Conservation (phyloP, 1,140 invertebrate genomes). For the Monochamus saltuarius region DNA sequence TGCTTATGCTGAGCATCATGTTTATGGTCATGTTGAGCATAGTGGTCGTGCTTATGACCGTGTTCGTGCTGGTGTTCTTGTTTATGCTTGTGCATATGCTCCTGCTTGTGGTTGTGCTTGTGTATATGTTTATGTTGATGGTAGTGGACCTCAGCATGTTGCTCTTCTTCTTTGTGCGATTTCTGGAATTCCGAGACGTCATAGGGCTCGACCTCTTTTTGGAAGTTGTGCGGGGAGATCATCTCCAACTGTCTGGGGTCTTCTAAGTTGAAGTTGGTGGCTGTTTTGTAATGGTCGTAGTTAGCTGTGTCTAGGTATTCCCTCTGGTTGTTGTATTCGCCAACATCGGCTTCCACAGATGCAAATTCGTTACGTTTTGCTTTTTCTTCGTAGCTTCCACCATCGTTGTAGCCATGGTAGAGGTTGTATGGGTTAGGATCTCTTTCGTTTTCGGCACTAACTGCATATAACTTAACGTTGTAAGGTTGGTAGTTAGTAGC, state of each 20-base stretch:
- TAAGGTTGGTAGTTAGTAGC: slow-evolving; percentile 29
- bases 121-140: slow-evolving; percentile 28
- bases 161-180: slow-evolving; percentile 11
- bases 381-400: too few species aligned
- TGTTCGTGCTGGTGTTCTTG: slow-evolving; percentile 20
- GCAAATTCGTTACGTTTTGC: neutral
- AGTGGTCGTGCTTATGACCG: slow-evolving; percentile 14
- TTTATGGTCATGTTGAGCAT: slow-evolving; percentile 17
- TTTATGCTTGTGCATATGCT: slow-evolving; percentile 23
- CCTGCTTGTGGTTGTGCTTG: slow-evolving; percentile 25
- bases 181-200: neutral
- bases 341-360: neutral
- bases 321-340: neutral
- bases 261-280: slow-evolving; percentile 26
- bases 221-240: slow-evolving; percentile 27
- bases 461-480: slow-evolving; percentile 20
- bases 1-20: slow-evolving; percentile 20
- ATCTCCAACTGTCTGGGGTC: slow-evolving; percentile 35
- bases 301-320: neutral
- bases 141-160: slow-evolving; percentile 25
- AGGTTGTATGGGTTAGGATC: slow-evolving; percentile 9
- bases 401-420: slow-evolving; percentile 14
- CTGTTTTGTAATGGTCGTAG: slow-evolving; percentile 30
- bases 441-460: slow-evolving; percentile 11
- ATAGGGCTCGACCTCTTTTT: neutral